Evolutionary conservation across 2,888 invertebrate genomes (phyloP).

Genomic region (Trissolcus japonicus): DNA sequence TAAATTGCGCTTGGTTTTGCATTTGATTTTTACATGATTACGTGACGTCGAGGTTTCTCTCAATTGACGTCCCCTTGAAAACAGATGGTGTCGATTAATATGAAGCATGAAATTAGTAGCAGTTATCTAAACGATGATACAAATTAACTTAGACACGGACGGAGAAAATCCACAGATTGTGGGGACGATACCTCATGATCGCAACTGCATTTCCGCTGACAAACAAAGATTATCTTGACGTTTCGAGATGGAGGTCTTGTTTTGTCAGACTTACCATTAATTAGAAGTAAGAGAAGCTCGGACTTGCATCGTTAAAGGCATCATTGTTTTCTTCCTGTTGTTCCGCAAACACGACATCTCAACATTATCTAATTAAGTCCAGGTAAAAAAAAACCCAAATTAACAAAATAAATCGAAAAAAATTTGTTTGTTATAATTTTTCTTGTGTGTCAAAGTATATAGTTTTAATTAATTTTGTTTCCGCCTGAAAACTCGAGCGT

Average conservation of each 20-base stretch:
- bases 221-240: slow-evolving; percentile 26
- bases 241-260: slow-evolving; percentile 12
- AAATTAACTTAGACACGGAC: slow-evolving; percentile 16
- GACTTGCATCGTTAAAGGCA: slow-evolving; percentile 15
- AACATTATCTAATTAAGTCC: slow-evolving; percentile 13
- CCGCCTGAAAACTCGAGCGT: neutral
- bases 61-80: neutral
- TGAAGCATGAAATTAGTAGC: slow-evolving; percentile 29
- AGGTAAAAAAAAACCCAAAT: neutral
- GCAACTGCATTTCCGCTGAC: slow-evolving; percentile 25
- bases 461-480: neutral
- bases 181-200: slow-evolving; percentile 18
- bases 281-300: slow-evolving; percentile 21
- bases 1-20: too few relatives aligned
- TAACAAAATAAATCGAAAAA: too few relatives aligned
- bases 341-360: neutral
- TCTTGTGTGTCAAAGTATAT: too few relatives aligned
- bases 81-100: neutral
- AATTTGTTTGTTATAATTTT: too few relatives aligned
- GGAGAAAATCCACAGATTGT: slow-evolving; percentile 13
- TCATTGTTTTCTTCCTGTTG: neutral
- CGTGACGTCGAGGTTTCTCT: too few relatives aligned
- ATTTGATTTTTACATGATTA: too few relatives aligned
- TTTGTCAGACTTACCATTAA: slow-evolving; percentile 27
- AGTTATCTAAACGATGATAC: slow-evolving; percentile 5